Conservation (phyloP, 2,113 vertebrate genomes). For the Phainopepla nitens region DNA sequence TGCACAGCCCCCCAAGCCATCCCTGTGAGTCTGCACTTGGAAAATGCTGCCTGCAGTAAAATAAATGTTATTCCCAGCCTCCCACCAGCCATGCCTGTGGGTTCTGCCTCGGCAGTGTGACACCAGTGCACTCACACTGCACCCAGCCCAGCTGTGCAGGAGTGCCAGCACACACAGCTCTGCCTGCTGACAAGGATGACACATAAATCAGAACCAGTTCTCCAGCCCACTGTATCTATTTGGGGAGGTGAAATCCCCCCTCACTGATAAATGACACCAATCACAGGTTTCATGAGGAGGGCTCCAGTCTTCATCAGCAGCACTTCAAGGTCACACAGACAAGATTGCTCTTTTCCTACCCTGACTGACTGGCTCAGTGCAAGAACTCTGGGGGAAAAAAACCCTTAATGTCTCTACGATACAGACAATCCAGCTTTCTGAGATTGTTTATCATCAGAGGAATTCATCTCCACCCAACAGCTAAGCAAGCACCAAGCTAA, state of each 20-base stretch:
- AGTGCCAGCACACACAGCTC: neutral
- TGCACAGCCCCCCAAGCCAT: neutral
- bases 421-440: neutral
- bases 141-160: neutral
- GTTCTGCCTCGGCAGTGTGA: neutral
- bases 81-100: accelerated
- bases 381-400: neutral
- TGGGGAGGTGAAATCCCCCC: neutral
- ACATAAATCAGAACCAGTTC: neutral
- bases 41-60: neutral
- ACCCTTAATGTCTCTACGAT: neutral
- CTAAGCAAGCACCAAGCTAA: neutral
- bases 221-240: neutral
- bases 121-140: neutral
- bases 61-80: neutral
- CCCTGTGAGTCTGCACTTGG: neutral
- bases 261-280: neutral
- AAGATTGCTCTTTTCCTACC: neutral
- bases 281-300: neutral
- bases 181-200: neutral
- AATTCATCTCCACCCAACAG: neutral
- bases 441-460: neutral
- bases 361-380: neutral
- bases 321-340: neutral
- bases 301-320: neutral